Percentiles rank a stretch among this genome's conserved stretches.
phyloP scores from a whole-genome alignment of 2,113 vertebrate genomes.

The Dendrocopos noguchii region DNA sequence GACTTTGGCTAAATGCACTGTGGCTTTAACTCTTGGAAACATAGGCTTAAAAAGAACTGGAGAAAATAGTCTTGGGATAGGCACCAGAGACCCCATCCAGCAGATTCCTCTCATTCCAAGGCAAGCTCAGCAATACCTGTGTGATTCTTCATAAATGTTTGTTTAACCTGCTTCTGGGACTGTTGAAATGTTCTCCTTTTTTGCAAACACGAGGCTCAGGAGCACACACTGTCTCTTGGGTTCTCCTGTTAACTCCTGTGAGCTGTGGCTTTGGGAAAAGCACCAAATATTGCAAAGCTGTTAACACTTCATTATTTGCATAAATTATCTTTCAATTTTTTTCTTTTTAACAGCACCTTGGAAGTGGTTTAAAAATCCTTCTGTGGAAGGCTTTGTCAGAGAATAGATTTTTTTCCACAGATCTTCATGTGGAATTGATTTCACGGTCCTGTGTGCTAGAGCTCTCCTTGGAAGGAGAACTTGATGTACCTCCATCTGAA shows the following conservation, averaged over 20 bases:
- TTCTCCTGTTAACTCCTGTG: background rate
- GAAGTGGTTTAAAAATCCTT: slow-evolving; percentile 1
- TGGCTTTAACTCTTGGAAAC: background rate
- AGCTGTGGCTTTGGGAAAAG: slow-evolving; percentile 22
- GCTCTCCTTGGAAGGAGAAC: background rate
- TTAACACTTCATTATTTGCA: slow-evolving; percentile 2
- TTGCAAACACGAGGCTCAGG: background rate
- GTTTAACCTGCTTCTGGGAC: background rate
- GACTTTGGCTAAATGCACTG: background rate
- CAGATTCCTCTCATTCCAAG: slow-evolving; percentile 9
- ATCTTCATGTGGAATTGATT: background rate
- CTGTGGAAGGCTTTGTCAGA: background rate
- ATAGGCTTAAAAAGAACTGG: background rate
- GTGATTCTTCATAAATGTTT: background rate
- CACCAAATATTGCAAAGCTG: background rate
- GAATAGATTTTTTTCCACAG: background rate
- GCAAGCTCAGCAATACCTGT: background rate
- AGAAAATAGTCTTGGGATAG: background rate
- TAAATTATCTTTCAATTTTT: background rate
- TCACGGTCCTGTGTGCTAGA: background rate
- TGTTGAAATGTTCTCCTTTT: background rate
- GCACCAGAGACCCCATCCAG: background rate
- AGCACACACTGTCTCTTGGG: background rate
- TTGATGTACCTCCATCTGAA: slow-evolving; percentile 24
- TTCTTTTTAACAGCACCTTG: background rate